Conservation (phyloP, 2,113 vertebrate genomes). For the Oxygymnocypris stewartii region DNA sequence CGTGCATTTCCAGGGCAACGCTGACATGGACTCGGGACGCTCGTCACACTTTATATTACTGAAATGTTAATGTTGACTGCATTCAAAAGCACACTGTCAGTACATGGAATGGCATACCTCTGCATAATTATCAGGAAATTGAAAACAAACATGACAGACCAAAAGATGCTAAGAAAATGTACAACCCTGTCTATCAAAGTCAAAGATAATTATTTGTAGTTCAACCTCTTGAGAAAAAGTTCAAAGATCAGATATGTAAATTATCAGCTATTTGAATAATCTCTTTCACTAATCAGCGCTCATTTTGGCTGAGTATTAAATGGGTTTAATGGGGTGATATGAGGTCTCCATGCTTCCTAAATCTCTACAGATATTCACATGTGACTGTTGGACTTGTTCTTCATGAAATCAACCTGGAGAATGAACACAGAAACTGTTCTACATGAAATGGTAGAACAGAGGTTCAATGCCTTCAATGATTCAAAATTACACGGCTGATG, state of each 20-base stretch:
- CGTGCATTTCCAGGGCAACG: too few species aligned
- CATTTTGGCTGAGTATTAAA: neutral
- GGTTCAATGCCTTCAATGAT: slow-evolving; percentile 10
- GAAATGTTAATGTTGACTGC: neutral
- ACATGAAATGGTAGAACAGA: neutral
- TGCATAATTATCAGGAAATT: neutral
- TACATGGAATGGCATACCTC: neutral
- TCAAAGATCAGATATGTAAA: neutral
- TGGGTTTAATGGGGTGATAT: neutral
- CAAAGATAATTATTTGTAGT: neutral
- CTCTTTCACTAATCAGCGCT: neutral
- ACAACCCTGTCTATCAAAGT: neutral
- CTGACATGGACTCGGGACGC: too few species aligned
- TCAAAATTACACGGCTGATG: neutral
- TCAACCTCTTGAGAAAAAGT: neutral
- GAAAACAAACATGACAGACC: neutral
- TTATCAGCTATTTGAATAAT: slow-evolving; percentile 4
- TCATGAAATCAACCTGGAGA: neutral
- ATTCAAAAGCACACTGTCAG: neutral
- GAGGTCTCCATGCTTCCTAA: neutral
- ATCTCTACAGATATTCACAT: neutral
- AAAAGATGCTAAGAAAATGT: neutral
- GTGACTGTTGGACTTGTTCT: neutral
- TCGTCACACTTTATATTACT: too few species aligned
- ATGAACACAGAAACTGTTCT: slow-evolving; percentile 12